Conservation (phyloP, 2,797 vertebrate genomes). For the Microtus obscurus region DNA sequence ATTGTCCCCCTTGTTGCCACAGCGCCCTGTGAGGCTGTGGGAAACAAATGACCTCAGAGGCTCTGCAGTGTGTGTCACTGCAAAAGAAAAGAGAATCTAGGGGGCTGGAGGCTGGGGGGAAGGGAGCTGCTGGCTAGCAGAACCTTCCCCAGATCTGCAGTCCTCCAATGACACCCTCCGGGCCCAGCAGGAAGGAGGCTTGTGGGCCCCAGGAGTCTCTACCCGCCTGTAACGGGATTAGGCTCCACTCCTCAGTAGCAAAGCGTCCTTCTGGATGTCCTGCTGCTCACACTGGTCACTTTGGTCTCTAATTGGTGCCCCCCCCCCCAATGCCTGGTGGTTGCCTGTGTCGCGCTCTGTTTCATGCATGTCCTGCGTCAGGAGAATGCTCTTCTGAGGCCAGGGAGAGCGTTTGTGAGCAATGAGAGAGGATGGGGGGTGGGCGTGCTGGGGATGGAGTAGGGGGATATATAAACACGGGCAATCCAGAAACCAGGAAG, state of each 20-base stretch:
- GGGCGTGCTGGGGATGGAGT: not conserved
- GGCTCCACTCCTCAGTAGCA: constrained; percentile 60
- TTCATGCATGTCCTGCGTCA: constrained; percentile 61
- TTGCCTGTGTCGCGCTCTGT: constrained; percentile 16
- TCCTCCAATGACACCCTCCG: constrained; percentile 66
- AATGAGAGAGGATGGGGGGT: not conserved
- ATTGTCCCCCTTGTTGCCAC: constrained; percentile 89
- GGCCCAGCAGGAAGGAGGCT: constrained; percentile 67
- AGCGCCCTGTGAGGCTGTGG: constrained; percentile 90
- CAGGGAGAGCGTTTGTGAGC: not conserved
- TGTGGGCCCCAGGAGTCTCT: constrained; percentile 70
- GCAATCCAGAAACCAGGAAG: not conserved
- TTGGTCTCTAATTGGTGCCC: constrained; percentile 66
- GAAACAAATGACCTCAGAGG: constrained; percentile 90
- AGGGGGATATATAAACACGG: not conserved
- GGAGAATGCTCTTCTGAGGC: constrained; percentile 35
- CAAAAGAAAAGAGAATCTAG: constrained; percentile 84
- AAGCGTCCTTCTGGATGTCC: constrained; percentile 68
- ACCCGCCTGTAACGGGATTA: constrained; percentile 73
- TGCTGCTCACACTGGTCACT: constrained; percentile 43
- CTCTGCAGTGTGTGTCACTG: constrained; percentile 86
- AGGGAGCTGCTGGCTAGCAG: constrained; percentile 66
- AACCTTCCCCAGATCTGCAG: constrained; percentile 35
- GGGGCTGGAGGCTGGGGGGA: constrained; percentile 68
- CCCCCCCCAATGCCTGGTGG: not conserved